Percentiles rank a stretch among this genome's conserved stretches.
Conservation (phyloP, 2,797 vertebrate genomes). For the Salmo trutta region DNA sequence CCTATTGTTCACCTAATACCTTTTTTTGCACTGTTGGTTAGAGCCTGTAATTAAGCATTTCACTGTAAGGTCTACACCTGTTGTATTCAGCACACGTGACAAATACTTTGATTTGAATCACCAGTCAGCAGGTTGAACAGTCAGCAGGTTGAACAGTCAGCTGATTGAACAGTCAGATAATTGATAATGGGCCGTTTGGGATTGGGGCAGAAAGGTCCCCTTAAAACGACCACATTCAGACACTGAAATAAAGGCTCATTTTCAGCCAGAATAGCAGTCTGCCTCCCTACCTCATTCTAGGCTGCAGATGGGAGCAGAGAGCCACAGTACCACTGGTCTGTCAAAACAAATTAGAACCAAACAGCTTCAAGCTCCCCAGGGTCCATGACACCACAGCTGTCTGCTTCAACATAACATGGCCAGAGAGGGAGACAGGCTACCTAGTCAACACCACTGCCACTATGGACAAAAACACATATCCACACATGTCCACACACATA, state of each 20-base stretch:
- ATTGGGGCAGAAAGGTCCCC: no score
- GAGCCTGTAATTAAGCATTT: no score
- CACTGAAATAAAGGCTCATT: not conserved
- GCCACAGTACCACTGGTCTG: constrained; percentile 54
- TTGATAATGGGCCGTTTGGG: no score
- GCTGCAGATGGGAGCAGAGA: constrained; percentile 64
- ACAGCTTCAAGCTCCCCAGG: constrained; percentile 28
- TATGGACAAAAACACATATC: constrained; percentile 25
- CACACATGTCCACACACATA: not conserved
- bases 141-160: no score
- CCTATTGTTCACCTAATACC: no score
- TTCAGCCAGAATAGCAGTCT: not conserved
- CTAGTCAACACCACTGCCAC: constrained; percentile 49
- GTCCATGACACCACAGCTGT: constrained; percentile 55
- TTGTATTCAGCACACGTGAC: no score
- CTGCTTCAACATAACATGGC: constrained; percentile 44
- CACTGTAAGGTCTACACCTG: no score
- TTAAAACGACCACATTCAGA: not conserved
- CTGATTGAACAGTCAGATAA: no score
- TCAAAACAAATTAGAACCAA: constrained; percentile 67
- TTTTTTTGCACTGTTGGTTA: no score
- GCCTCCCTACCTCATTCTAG: constrained; percentile 38
- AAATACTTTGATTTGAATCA: no score
- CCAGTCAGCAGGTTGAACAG: no score
- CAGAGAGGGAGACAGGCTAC: constrained; percentile 45